Evolutionary conservation across 1,140 invertebrate genomes (phyloP).

Genomic region (Doryteuthis pealeii): DNA sequence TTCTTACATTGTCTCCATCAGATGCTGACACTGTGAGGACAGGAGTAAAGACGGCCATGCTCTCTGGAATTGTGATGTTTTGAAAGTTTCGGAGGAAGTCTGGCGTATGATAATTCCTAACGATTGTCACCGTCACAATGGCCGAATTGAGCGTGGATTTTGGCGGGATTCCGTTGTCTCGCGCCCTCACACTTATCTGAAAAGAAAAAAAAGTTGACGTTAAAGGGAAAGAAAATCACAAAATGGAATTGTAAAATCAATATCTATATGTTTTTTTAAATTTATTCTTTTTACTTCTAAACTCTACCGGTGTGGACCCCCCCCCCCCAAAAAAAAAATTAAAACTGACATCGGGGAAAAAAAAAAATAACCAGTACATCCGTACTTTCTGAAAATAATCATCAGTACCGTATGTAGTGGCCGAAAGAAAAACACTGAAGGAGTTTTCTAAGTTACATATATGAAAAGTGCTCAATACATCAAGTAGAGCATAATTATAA

Average conservation of each 20-base stretch:
- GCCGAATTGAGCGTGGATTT: constrained; percentile 22
- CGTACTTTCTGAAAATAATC: too few relatives aligned
- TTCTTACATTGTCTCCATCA: constrained; percentile 39
- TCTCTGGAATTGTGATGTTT: constrained; percentile 31
- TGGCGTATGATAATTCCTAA: constrained; percentile 40
- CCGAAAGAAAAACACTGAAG: too few relatives aligned
- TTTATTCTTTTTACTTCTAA: too few relatives aligned
- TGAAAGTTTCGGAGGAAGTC: constrained; percentile 33
- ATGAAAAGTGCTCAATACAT: too few relatives aligned
- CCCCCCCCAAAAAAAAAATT: too few relatives aligned
- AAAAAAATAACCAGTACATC: too few relatives aligned
- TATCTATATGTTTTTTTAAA: too few relatives aligned
- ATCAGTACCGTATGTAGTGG: too few relatives aligned
- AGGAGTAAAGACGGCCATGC: constrained; percentile 20
- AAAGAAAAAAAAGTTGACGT: constrained; percentile 16
- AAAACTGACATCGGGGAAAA: too few relatives aligned
- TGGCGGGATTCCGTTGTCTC: constrained; percentile 39
- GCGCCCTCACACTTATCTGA: constrained; percentile 29
- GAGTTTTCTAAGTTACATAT: too few relatives aligned
- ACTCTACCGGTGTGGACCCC: too few relatives aligned
- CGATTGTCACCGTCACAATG: constrained; percentile 35
- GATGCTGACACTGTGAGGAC: constrained; percentile 38
- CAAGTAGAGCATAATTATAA: too few relatives aligned
- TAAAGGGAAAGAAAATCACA: constrained; percentile 21
- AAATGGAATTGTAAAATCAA: constrained; percentile 3